Evolutionary conservation across 2,113 vertebrate species (phyloP).

Genomic region (Aphelocoma coerulescens): DNA sequence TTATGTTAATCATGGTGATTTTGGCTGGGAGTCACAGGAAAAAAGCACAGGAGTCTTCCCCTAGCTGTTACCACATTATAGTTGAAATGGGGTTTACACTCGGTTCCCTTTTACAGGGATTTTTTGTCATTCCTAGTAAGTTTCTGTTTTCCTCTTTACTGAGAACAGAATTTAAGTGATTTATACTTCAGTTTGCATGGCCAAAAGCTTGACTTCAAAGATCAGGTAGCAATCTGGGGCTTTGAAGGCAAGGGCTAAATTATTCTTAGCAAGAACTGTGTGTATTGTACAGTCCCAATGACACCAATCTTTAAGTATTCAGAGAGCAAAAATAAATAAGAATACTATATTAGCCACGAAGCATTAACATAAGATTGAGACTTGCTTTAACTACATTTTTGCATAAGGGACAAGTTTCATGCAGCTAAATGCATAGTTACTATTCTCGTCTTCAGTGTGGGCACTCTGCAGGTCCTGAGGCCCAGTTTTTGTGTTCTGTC

Average conservation of each 20-base stretch:
- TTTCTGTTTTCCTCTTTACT: not conserved
- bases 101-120: not conserved
- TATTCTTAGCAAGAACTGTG: not conserved
- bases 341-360: not conserved
- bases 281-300: not conserved
- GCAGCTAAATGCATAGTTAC: not conserved
- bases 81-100: not conserved
- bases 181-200: not conserved
- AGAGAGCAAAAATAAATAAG: conserved; percentile 13
- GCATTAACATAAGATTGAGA: not conserved
- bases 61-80: not conserved
- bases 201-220: conserved; percentile 23
- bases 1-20: conserved; percentile 29
- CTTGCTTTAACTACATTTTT: not conserved
- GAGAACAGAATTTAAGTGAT: not conserved
- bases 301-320: not conserved
- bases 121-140: not conserved
- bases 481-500: not conserved
- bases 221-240: not conserved
- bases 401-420: not conserved
- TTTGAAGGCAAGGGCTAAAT: not conserved
- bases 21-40: conserved; percentile 10
- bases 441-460: not conserved
- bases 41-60: not conserved
- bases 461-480: not conserved